These are phyloP conservation scores for Sweltsa coloradensis DNA, from an alignment of 1,140 invertebrate species.

Conservation along the genomic window DNA sequence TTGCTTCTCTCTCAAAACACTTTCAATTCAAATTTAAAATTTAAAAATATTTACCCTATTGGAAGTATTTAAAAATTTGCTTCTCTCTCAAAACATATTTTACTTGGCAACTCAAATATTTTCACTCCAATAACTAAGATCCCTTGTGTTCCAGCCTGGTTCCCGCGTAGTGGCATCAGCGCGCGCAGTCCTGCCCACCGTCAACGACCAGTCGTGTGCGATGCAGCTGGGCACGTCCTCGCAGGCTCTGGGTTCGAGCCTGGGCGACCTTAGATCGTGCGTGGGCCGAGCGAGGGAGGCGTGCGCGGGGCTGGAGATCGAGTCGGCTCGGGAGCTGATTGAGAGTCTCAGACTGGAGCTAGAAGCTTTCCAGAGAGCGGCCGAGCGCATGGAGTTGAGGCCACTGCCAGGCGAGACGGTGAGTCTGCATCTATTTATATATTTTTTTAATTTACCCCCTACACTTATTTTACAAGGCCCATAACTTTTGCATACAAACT, in stretches of 20 bases:
- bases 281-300: slow-evolving; percentile 74
- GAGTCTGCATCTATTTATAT: slow-evolving; percentile 16
- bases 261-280: slow-evolving; percentile 68
- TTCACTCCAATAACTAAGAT: too few species aligned
- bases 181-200: slow-evolving; percentile 72
- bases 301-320: slow-evolving; percentile 75
- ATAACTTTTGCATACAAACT: too few species aligned
- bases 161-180: slow-evolving; percentile 61
- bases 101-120: too few species aligned
- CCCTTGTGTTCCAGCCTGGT: slow-evolving; percentile 33
- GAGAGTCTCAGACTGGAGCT: slow-evolving; percentile 68
- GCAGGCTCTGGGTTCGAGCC: slow-evolving; percentile 59
- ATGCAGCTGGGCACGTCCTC: slow-evolving; percentile 57
- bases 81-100: too few species aligned
- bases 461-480: too few species aligned
- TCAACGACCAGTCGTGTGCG: slow-evolving; percentile 65
- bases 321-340: slow-evolving; percentile 72
- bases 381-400: slow-evolving; percentile 50
- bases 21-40: too few species aligned
- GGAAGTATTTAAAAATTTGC: too few species aligned
- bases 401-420: slow-evolving; percentile 80
- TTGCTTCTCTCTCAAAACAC: too few species aligned
- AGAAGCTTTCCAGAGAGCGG: slow-evolving; percentile 62
- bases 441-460: not conserved
- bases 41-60: too few species aligned